Evolutionary conservation across 2,888 invertebrate species (phyloP).

Genomic region (Thysanoteuthis rhombus): DNA sequence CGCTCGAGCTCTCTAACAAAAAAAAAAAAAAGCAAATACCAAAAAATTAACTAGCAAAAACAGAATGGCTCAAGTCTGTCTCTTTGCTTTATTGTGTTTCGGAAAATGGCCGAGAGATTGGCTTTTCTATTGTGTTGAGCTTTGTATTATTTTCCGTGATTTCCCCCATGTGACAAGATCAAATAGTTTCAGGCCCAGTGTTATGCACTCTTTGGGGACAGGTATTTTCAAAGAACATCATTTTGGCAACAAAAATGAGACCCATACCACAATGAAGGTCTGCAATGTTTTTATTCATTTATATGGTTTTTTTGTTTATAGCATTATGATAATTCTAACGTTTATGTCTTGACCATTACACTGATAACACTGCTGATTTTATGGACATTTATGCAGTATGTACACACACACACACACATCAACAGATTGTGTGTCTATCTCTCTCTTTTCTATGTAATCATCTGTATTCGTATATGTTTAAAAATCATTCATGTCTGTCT

Average conservation of each 20-base stretch:
- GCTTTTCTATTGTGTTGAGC: background rate
- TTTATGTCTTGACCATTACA: background rate
- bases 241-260: background rate
- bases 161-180: background rate
- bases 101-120: background rate
- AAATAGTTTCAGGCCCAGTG: background rate
- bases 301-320: background rate
- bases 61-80: background rate
- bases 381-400: background rate
- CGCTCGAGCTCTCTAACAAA: too few relatives aligned
- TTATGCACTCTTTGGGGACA: background rate
- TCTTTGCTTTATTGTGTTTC: background rate
- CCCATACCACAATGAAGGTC: background rate
- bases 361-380: background rate
- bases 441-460: background rate
- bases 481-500: too few relatives aligned
- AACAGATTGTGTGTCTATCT: background rate
- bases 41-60: background rate
- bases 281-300: background rate
- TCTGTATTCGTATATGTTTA: background rate
- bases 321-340: background rate
- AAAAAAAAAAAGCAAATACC: background rate
- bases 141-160: background rate
- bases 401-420: background rate
- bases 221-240: slow-evolving; percentile 12